Base-by-base conservation (phyloP, 2,113 vertebrate genomes). In the Pungitius pungitius region DNA sequence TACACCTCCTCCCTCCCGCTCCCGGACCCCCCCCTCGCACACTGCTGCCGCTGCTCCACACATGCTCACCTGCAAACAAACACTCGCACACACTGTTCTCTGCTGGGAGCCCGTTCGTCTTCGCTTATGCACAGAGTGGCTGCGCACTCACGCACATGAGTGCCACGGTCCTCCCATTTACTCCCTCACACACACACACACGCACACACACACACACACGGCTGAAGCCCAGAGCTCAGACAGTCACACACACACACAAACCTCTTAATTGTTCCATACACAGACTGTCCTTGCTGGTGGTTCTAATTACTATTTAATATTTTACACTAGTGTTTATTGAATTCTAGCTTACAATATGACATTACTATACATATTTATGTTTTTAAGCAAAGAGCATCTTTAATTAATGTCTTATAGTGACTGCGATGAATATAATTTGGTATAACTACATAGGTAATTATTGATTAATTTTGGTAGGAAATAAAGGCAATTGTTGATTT, bases 1-100 rank as follows among this genome's bases (percentile, higher is more conserved):
- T 75, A 80, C 70, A 57, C 69, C 52, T 7, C 76, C 69, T 40
- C 45, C 54, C 71, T 2, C 52, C 60, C 27, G 56, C 80, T 43
- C 67, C 7, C n/a, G 70, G 64, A n/a, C n/a, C n/a, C n/a, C n/a
- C n/a, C 74, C 55, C 80, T 75, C 27, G 13, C 68, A 64, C 65
- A 37, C 54, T 26, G 33, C 52, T 26, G 13, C 71, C 30, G 13
- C 71, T n/a, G 54, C 60, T 61, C 42, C 43, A 61, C 75, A 82
- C 82, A 78, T 65, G 71, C 81, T 69, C 84, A 70, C 69, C 74
- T 79, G 83, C 85, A 90, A 83, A 80, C 78, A 85, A 80, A 89
- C 60, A 61, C 77, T 64, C 71, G 40, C 56, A 64, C 80, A 75
- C 81, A 18, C 66, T 42, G 82, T 39, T 85, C 81, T 22, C 66